Conservation (phyloP, 1,140 invertebrate genomes). For the Drosophila ananassae region DNA sequence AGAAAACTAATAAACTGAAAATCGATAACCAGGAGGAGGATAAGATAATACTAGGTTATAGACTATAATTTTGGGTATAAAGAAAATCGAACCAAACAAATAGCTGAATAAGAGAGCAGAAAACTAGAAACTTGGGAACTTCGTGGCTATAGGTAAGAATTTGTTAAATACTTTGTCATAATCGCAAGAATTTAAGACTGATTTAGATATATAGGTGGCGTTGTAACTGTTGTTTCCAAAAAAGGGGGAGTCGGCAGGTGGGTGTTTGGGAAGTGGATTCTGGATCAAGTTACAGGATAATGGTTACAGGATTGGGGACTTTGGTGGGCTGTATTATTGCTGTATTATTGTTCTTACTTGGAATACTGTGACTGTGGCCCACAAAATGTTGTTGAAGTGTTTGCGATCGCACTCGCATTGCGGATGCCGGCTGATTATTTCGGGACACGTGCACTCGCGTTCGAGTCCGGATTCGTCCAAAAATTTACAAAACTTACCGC, state of each 20-base stretch:
- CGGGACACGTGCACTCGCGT: conserved; percentile 95
- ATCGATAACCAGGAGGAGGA: conserved; percentile 5
- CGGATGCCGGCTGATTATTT: conserved; percentile 93
- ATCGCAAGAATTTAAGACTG: conserved; percentile 42
- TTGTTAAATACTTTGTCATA: conserved; percentile 44
- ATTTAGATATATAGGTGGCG: conserved; percentile 18
- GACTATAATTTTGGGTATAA: conserved; percentile 15
- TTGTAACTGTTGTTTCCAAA: conserved; percentile 35
- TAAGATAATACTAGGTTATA: conserved; percentile 9
- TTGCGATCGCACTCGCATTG: conserved; percentile 97
- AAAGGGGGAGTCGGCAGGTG: not conserved
- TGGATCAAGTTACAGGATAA: too few relatives aligned
- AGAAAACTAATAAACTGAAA: conserved; percentile 30
- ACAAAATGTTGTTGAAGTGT: conserved; percentile 98
- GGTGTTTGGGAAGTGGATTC: not conserved
- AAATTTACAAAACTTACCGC: conserved; percentile 99
- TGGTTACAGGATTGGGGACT: too few relatives aligned
- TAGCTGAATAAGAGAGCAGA: conserved; percentile 18
- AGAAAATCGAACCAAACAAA: conserved; percentile 15
- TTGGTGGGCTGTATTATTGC: conserved; percentile 34
- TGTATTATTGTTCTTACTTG: conserved; percentile 90
- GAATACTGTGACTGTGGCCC: conserved; percentile 98
- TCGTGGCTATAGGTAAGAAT: conserved; percentile 38
- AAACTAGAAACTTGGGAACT: conserved; percentile 39
- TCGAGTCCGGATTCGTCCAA: conserved; percentile 93